A percentile compares a stretch with the other conserved stretches of the same genome.
Evolutionary conservation across 2,797 vertebrate species (phyloP).

Genomic region (Monodelphis domestica): DNA sequence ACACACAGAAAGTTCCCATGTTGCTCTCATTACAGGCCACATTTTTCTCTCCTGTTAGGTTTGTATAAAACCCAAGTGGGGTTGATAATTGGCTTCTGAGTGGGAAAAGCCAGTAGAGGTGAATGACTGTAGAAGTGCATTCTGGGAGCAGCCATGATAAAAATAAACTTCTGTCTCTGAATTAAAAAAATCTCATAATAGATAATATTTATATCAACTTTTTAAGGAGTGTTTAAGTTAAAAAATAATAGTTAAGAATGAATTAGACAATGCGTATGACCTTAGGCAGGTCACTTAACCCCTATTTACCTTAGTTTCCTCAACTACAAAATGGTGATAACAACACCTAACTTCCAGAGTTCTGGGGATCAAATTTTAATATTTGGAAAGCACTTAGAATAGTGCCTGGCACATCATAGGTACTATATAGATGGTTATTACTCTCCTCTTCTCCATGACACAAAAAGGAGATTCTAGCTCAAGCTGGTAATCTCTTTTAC

Average conservation of each 20-base stretch:
- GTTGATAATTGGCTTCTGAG: neutral
- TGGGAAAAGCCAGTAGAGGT: neutral
- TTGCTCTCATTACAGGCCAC: neutral
- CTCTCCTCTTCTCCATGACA: neutral
- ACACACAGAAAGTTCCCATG: conserved; percentile 29
- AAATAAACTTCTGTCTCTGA: neutral
- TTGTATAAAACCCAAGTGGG: neutral
- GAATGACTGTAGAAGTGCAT: neutral
- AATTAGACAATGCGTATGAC: neutral
- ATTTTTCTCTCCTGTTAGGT: neutral
- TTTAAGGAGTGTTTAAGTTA: neutral
- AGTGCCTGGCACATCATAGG: neutral
- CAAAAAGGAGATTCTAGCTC: neutral
- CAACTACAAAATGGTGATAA: neutral
- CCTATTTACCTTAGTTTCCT: neutral
- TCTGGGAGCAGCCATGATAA: neutral
- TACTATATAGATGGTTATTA: neutral
- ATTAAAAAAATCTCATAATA: neutral
- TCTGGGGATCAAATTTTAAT: neutral
- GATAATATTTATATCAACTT: neutral
- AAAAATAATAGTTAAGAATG: neutral
- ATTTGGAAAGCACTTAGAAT: neutral
- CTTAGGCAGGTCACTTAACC: neutral
- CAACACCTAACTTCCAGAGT: neutral
- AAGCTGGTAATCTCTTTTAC: neutral